Conservation (phyloP, 2,113 vertebrate species). For the Calyptomena viridis region DNA sequence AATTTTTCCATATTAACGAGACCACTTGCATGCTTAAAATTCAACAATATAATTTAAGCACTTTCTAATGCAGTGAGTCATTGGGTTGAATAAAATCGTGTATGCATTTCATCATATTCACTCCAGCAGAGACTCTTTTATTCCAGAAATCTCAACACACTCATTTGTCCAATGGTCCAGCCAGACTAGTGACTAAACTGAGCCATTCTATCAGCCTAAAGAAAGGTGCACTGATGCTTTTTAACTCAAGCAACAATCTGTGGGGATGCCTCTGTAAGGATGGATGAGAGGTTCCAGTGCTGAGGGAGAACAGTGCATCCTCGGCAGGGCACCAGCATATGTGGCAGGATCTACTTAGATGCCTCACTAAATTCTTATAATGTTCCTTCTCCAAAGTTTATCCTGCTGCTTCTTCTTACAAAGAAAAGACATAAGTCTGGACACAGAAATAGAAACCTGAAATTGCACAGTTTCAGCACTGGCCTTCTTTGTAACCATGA, state of each 20-base stretch:
- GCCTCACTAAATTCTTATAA: not conserved
- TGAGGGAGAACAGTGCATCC: not conserved
- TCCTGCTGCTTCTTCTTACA: not conserved
- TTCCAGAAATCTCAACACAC: not conserved
- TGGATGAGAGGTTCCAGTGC: not conserved
- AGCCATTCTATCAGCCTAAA: not conserved
- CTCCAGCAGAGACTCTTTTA: not conserved
- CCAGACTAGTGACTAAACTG: not conserved
- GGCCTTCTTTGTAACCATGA: not conserved
- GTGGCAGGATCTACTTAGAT: not conserved
- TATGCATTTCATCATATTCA: not conserved
- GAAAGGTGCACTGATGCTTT: not conserved
- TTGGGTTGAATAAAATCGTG: not conserved
- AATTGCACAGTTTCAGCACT: not conserved
- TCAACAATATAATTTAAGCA: not conserved
- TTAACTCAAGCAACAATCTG: not conserved
- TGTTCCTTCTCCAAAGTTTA: not conserved
- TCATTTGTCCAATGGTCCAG: not conserved
- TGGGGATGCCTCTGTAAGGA: not conserved
- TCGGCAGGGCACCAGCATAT: not conserved
- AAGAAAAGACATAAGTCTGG: not conserved
- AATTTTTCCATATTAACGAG: not conserved
- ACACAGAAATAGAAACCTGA: not conserved
- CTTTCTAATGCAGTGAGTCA: not conserved
- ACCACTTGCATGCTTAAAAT: not conserved